Conservation (phyloP, 2,113 vertebrate species). For the Sinocyclocheilus maitianheensis region DNA sequence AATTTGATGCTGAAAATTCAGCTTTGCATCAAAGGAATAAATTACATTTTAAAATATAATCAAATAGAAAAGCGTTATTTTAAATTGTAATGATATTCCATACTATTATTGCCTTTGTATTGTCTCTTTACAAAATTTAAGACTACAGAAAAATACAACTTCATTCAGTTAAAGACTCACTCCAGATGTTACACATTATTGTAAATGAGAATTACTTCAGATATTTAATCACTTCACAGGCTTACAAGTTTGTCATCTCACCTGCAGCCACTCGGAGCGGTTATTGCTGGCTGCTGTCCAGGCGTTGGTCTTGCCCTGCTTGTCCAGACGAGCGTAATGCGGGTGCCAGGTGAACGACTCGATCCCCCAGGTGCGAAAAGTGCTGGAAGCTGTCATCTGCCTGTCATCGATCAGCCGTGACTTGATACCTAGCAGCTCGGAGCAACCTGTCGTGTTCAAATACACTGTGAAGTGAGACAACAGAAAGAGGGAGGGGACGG, state of each 20-base stretch:
- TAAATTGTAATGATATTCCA: background rate
- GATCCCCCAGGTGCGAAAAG: constrained; percentile 89
- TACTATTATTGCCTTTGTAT: background rate
- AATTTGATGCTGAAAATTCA: background rate
- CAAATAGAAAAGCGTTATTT: background rate
- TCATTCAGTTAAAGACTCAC: background rate
- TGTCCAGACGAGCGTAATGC: constrained; percentile 87
- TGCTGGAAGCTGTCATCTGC: constrained; percentile 89
- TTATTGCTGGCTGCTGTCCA: constrained; percentile 82
- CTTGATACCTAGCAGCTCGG: constrained; percentile 91
- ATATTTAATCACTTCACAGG: background rate
- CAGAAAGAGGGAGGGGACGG: constrained; percentile 26
- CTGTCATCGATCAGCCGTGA: constrained; percentile 79
- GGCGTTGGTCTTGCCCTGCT: constrained; percentile 92
- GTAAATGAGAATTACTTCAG: background rate
- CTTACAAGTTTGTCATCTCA: constrained; percentile 57
- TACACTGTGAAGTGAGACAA: constrained; percentile 76
- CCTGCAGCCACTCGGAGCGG: constrained; percentile 91
- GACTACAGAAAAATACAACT: background rate
- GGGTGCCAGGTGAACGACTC: constrained; percentile 88
- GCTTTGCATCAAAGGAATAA: no score
- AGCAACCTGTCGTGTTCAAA: constrained; percentile 91
- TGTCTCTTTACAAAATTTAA: background rate
- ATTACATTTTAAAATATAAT: no score
- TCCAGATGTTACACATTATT: background rate